Conservation (phyloP, 2,113 vertebrate genomes). For the Calyptommatus sinebrachiatus region DNA sequence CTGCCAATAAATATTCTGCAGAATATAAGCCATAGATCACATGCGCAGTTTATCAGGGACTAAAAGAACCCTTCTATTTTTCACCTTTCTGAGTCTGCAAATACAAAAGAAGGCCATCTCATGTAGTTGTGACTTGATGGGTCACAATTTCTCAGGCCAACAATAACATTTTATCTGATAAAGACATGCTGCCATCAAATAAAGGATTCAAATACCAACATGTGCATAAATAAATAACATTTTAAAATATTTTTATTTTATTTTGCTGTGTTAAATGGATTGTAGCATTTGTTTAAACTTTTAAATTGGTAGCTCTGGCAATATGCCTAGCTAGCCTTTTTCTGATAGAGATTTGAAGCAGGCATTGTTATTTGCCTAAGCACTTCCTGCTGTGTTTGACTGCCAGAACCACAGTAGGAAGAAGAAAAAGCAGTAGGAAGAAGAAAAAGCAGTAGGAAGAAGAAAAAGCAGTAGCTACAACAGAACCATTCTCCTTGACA, state of each 20-base stretch:
- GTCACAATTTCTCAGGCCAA: neutral
- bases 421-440: neutral
- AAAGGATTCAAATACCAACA: neutral
- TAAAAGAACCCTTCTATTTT: neutral
- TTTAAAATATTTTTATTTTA: neutral
- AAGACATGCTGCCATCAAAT: neutral
- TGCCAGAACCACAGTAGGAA: conserved; percentile 15
- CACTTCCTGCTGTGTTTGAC: conserved; percentile 21
- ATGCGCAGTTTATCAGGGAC: neutral
- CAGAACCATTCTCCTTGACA: neutral
- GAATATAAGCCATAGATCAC: neutral
- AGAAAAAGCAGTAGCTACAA: neutral
- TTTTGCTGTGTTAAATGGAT: neutral
- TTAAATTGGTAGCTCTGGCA: conserved; percentile 14
- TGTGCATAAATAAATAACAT: conserved; percentile 16
- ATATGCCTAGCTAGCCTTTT: conserved; percentile 4
- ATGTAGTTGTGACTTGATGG: neutral
- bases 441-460: neutral
- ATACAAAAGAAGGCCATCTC: neutral
- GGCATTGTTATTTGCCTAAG: conserved; percentile 11
- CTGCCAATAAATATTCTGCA: no score
- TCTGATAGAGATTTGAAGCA: conserved; percentile 21
- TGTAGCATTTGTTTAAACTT: conserved; percentile 23
- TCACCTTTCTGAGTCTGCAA: neutral
- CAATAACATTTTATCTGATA: neutral